Evolutionary conservation across 2,888 invertebrate genomes (phyloP), one percentile per base, ranked within the genome.

Genomic region (Eilema depressum): DNA sequence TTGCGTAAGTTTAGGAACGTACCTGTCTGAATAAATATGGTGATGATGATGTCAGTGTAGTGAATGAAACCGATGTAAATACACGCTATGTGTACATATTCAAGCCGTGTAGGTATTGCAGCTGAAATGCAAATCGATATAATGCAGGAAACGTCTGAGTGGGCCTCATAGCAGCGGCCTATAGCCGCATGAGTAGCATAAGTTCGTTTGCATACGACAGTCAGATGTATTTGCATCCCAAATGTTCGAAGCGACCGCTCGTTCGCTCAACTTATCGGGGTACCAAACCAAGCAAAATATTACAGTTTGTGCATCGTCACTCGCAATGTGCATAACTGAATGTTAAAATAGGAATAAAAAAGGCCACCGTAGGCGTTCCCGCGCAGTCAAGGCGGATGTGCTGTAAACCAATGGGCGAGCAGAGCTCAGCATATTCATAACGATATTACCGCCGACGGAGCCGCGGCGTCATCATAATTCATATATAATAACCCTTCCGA

Each of bases 401-500:
- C 92, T 91, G 89, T 89, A 95, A 91, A 87, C 95, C 95, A 95
- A 95, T 95, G 91, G 91, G 93, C 90, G 94, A 90, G 83, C 91
- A 83, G 91, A 90, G 86, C 92, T 88, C 89, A 88, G 93, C 93
- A 95, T 95, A 95, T 95, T 95, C 95, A 95, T 95, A 95, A 95
- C 93, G 94, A 93, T 95, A 95, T 95, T 95, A 95, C 95, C 91
- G 94, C 89, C 92, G 93, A 85, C 94, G 92, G 91, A 90, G 92
- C 87, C 85, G 90, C 93, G 91, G 91, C 93, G 93, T 93, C 94
- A 91, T 95, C 95, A 95, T 95, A 95, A 95, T 93, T 95, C 95
- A 95, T 95, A 95, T 86, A 95, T 95, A 95, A 95, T 95, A 95
- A 95, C 95, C 95, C 95, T 95, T 95, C 93, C 90, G 91, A 91